phyloP scores from a whole-genome alignment of 2,888 invertebrate species.

The Ophioninae sp. region DNA sequence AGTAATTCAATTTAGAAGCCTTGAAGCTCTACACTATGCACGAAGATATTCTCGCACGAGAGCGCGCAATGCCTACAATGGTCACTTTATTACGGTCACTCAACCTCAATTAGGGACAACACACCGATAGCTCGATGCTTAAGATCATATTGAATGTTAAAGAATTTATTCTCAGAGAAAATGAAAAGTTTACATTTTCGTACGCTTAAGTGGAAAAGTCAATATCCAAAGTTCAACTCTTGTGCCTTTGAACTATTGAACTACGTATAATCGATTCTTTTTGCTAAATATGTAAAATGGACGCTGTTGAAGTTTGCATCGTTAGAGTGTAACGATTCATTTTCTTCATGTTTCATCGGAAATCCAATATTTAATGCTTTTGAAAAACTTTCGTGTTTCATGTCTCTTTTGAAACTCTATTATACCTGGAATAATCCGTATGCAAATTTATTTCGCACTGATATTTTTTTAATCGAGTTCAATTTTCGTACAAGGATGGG shows the following conservation, averaged over 20 bases:
- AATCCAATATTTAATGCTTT: no score
- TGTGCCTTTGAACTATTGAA: neutral
- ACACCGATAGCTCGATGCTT: slow-evolving; percentile 7
- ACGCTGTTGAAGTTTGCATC: no score
- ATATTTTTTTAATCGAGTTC: neutral
- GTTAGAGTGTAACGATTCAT: neutral
- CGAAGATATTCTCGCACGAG: slow-evolving; percentile 9
- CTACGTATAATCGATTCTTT: neutral
- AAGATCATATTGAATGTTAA: slow-evolving; percentile 13
- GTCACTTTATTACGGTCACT: slow-evolving; percentile 34
- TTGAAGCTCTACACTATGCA: slow-evolving; percentile 15
- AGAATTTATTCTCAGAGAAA: neutral
- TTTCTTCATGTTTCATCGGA: neutral
- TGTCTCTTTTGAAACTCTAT: neutral
- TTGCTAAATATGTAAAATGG: neutral
- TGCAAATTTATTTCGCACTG: neutral
- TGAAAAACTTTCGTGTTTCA: neutral
- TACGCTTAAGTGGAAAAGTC: neutral
- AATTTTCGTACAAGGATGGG: slow-evolving; percentile 4
- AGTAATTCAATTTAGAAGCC: slow-evolving; percentile 29
- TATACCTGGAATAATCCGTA: no score
- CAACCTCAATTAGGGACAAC: slow-evolving; percentile 38
- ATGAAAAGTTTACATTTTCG: neutral
- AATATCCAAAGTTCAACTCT: neutral
- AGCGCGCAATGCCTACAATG: slow-evolving; percentile 5